phyloP scores from a whole-genome alignment of 2,888 invertebrate genomes.

The Ptychoptera contaminata region DNA sequence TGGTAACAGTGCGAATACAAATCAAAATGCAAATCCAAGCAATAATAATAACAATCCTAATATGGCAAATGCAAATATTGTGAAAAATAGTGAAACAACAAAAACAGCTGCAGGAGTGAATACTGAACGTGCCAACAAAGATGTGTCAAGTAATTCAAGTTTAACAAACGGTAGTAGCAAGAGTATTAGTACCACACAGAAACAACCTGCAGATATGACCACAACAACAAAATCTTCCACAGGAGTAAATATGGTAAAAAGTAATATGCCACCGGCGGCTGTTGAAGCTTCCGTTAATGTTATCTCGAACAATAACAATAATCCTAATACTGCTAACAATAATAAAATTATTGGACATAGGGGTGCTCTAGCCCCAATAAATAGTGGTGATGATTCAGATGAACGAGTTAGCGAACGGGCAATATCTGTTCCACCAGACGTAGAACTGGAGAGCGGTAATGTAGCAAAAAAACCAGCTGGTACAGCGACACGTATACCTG shows the following conservation, averaged over 20 bases:
- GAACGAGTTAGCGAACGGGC: constrained; percentile 29
- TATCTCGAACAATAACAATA: too few relatives aligned
- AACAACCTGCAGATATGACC: neutral
- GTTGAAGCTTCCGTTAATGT: constrained; percentile 9
- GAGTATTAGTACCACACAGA: too few relatives aligned
- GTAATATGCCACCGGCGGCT: constrained; percentile 5
- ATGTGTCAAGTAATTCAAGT: too few relatives aligned
- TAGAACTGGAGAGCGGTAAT: constrained; percentile 44
- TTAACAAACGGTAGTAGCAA: too few relatives aligned
- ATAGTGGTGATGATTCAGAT: constrained; percentile 13
- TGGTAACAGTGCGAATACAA: neutral
- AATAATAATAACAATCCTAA: neutral
- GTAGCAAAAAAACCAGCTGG: constrained; percentile 21
- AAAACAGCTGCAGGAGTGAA: too few relatives aligned
- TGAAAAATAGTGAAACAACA: too few relatives aligned
- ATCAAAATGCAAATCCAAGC: neutral
- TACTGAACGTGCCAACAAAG: too few relatives aligned
- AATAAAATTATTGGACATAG: too few relatives aligned
- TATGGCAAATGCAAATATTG: neutral
- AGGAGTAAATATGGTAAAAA: constrained; percentile 8
- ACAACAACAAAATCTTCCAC: constrained; percentile 9
- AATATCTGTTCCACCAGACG: constrained; percentile 41
- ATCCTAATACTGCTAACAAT: too few relatives aligned
- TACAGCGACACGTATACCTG: constrained; percentile 13
- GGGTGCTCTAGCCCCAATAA: too few relatives aligned